Evolutionary conservation across 2,113 vertebrate genomes (phyloP), one percentile per base, ranked within the genome.

Genomic region (Scopus umbretta): DNA sequence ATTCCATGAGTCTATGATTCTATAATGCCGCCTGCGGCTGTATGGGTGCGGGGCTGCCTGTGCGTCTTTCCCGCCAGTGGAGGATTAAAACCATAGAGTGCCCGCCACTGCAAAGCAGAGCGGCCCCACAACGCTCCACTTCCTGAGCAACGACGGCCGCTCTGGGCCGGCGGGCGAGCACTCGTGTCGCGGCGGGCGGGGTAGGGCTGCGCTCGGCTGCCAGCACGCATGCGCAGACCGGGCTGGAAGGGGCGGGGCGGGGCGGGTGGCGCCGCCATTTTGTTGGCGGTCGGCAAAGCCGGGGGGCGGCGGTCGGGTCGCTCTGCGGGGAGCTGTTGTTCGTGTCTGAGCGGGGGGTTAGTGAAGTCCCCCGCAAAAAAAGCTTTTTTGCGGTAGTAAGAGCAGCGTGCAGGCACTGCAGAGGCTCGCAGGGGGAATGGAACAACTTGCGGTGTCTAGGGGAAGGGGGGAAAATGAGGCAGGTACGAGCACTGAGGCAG

Each of bases 211-310:
- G 7, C 34, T 13, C 45, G 2, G 27, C 34, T 32, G 40, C 5
- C 47, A 5, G 2, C 8, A 2, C 91, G 80, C 92, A 74, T 34
- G 92, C 49, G 74, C 74, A 3, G 0, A 0, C 0, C 10, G 36
- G 8, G 13, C 9, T 11, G 0, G 5, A 3, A 13, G 12, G 0
- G 2, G n/a, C 2, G 6, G 27, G 10, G 0, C 0, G 18, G 2
- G 6, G 6, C 7, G 0, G 4, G 3, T n/a, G n/a, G 12, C 4
- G 9, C 0, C 11, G 36, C 53, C 52, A 72, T 81, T 66, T 85
- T 78, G 29, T 2, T 23, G 10, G 15, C 7, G n/a, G 14, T 2
- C 5, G 2, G 10, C 0, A 5, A 3, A n/a, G n/a, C n/a, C n/a
- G 4, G 9, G 16, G 7, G 1, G 10, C 2, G 8, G 26, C 0